A percentile compares a stretch with the other conserved stretches of the same genome.
These are phyloP conservation scores for Barnardius zonarius DNA, from an alignment of 2,113 vertebrate genomes.

Conservation along the genomic window DNA sequence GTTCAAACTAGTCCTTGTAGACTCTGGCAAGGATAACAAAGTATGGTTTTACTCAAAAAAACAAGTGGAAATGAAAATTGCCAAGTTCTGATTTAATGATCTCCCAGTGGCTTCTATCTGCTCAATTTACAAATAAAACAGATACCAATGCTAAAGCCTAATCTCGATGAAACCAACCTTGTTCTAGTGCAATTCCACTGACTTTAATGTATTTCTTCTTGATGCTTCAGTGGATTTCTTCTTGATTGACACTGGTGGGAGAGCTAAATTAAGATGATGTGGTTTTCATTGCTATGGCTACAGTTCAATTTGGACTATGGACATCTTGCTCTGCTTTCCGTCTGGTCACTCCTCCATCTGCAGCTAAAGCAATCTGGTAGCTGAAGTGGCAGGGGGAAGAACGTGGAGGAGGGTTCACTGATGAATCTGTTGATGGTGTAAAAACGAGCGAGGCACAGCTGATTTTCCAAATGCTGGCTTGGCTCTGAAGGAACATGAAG, in stretches of 20 bases:
- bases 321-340: background rate
- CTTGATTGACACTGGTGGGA: background rate
- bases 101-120: conserved; percentile 40
- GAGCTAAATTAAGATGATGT: background rate
- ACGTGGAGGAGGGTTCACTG: background rate
- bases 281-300: background rate
- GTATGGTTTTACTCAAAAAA: conserved; percentile 30
- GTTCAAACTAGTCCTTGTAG: conserved; percentile 15
- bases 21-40: conserved; percentile 42
- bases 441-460: background rate
- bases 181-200: background rate
- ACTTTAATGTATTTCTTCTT: background rate
- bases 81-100: background rate
- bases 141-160: background rate
- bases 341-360: background rate
- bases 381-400: background rate
- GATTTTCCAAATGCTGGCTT: background rate
- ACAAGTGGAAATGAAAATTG: conserved; percentile 26
- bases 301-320: background rate
- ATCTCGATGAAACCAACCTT: background rate
- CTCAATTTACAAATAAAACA: conserved; percentile 56
- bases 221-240: background rate
- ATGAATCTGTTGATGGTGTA: background rate
- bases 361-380: background rate
- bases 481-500: background rate